phyloP scores from a whole-genome alignment of 2,888 invertebrate species.

The Harmothoe impar region DNA sequence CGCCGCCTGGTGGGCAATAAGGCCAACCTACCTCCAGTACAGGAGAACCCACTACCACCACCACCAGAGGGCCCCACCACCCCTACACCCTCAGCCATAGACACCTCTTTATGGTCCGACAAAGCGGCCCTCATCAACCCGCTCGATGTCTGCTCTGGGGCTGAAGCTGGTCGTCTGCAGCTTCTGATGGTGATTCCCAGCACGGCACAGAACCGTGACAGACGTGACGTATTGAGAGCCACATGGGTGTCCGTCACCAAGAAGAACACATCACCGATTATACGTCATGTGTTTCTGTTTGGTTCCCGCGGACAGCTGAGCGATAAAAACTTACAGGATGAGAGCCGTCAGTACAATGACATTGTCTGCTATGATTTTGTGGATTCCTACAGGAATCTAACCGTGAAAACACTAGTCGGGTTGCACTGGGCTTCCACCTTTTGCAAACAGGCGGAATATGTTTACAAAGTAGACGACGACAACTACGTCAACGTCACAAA shows the following conservation, averaged over 20 bases:
- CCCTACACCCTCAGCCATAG: background rate
- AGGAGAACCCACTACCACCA: too few species aligned
- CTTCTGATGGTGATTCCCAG: background rate
- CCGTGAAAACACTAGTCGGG: background rate
- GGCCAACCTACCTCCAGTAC: too few species aligned
- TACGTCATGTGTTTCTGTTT: constrained; percentile 3
- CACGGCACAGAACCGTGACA: background rate
- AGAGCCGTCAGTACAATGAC: background rate
- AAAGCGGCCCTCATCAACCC: background rate
- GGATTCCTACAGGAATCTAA: constrained; percentile 24
- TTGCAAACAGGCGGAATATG: constrained; percentile 1
- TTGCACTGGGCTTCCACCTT: constrained; percentile 24
- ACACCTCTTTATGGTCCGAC: background rate
- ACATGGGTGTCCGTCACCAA: background rate
- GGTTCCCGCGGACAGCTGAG: background rate
- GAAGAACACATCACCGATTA: constrained; percentile 1
- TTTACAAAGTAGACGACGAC: constrained; percentile 38
- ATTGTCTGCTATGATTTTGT: constrained; percentile 24
- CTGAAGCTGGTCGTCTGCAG: background rate
- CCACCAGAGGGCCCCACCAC: background rate
- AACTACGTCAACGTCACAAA: constrained; percentile 36
- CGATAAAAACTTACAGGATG: background rate
- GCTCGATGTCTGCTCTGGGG: background rate
- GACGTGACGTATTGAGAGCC: background rate
- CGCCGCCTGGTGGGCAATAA: background rate